Percentiles rank a stretch among this genome's conserved stretches.
These are phyloP conservation scores for Brevimyrus niger DNA, from an alignment of 2,113 vertebrate genomes.

Conservation along the genomic window DNA sequence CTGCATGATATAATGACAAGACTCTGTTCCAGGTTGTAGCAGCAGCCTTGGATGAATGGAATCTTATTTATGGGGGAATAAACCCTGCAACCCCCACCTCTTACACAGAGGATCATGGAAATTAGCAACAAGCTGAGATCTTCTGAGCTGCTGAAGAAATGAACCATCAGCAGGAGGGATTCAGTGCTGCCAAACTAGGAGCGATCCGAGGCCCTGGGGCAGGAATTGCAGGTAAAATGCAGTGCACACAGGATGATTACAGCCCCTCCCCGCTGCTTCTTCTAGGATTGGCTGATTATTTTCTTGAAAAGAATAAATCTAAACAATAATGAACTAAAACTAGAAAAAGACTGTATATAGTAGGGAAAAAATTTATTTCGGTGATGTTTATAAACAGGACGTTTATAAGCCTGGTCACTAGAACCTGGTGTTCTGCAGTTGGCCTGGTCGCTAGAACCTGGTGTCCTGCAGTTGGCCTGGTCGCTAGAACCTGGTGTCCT, in stretches of 20 bases:
- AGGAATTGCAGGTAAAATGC: conserved; percentile 48
- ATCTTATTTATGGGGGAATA: neutral
- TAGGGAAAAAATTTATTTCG: neutral
- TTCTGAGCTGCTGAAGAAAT: conserved; percentile 71
- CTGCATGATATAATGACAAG: neutral
- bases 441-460: neutral
- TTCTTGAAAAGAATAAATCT: neutral
- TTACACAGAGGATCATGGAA: conserved; percentile 56
- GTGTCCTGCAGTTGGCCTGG: too few relatives aligned
- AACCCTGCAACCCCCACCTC: neutral
- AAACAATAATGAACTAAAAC: neutral
- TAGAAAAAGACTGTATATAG: neutral
- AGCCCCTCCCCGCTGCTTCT: conserved; percentile 44
- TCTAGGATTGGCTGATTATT: neutral
- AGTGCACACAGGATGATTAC: conserved; percentile 37
- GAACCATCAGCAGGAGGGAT: conserved; percentile 76
- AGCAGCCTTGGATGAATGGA: neutral
- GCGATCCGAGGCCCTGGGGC: conserved; percentile 43
- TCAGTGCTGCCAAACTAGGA: conserved; percentile 69
- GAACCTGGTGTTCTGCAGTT: neutral
- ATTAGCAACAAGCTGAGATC: conserved; percentile 68
- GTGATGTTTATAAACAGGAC: neutral
- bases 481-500: neutral
- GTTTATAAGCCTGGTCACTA: neutral
- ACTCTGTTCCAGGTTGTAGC: neutral